Conservation (phyloP, 2,888 invertebrate species). For the Leptinotarsa tumamoca region DNA sequence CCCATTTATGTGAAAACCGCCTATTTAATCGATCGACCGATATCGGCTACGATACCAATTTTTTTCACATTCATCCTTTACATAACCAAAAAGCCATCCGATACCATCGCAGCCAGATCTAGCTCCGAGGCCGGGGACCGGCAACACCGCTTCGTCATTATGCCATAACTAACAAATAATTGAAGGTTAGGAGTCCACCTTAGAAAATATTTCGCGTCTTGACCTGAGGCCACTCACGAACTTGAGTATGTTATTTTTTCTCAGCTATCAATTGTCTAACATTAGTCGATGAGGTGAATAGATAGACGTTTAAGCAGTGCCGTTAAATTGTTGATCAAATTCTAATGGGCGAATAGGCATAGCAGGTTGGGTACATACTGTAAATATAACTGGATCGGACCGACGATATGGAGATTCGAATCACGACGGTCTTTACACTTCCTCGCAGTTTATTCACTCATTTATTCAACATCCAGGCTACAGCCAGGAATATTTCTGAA, state of each 20-base stretch:
- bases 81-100: neutral
- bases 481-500: no score
- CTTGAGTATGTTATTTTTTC: slow-evolving; percentile 42
- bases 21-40: no score
- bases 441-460: no score
- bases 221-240: slow-evolving; percentile 48
- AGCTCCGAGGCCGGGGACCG: neutral
- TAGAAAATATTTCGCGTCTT: slow-evolving; percentile 48
- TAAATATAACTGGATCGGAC: slow-evolving; percentile 6
- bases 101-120: neutral
- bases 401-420: slow-evolving; percentile 11
- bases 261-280: slow-evolving; percentile 44
- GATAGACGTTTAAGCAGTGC: slow-evolving; percentile 35
- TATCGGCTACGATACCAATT: no score
- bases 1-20: no score
- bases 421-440: neutral
- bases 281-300: slow-evolving; percentile 42
- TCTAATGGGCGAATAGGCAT: slow-evolving; percentile 19
- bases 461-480: neutral
- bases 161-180: slow-evolving; percentile 51
- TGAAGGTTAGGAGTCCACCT: slow-evolving; percentile 45
- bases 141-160: slow-evolving; percentile 4
- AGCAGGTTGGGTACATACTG: neutral
- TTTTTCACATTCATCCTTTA: no score
- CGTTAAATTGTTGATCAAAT: slow-evolving; percentile 23